Evolutionary conservation across 2,113 vertebrate species (phyloP).

Genomic region (Dipodomys ordii): DNA sequence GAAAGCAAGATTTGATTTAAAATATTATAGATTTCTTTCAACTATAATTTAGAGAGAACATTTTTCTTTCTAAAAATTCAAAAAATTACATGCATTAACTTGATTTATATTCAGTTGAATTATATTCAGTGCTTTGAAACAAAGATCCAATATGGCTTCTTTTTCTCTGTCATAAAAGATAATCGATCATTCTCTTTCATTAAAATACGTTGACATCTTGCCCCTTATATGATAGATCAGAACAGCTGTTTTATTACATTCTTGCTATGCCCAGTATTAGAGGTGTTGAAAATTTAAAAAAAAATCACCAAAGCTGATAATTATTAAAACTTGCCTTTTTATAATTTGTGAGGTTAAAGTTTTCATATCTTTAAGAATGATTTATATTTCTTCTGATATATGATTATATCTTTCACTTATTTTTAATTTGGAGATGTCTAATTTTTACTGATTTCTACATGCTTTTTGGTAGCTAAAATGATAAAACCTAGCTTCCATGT

Average conservation of each 20-base stretch:
- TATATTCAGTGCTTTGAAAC: background rate
- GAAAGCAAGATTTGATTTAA: slow-evolving; percentile 75
- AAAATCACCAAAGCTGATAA: background rate
- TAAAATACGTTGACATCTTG: background rate
- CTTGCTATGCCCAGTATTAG: background rate
- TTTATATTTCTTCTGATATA: background rate
- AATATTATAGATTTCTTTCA: slow-evolving; percentile 70
- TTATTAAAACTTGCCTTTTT: slow-evolving; percentile 26
- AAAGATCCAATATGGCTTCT: background rate
- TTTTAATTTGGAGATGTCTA: background rate
- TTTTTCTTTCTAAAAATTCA: slow-evolving; percentile 5
- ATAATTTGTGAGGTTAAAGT: background rate
- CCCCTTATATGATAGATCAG: too few relatives aligned
- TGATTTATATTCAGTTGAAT: background rate
- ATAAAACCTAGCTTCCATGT: background rate
- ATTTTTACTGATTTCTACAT: background rate
- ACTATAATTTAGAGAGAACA: background rate
- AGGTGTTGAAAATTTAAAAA: background rate
- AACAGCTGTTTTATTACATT: background rate
- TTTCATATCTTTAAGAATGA: background rate
- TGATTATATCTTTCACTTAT: background rate
- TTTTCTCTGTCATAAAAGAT: background rate
- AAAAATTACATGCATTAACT: background rate
- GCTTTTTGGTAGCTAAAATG: background rate
- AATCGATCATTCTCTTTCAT: background rate